A percentile compares a stretch with the other conserved stretches of the same genome.
Evolutionary conservation across 1,140 invertebrate species (phyloP).

Genomic region (Musca vetustissima): DNA sequence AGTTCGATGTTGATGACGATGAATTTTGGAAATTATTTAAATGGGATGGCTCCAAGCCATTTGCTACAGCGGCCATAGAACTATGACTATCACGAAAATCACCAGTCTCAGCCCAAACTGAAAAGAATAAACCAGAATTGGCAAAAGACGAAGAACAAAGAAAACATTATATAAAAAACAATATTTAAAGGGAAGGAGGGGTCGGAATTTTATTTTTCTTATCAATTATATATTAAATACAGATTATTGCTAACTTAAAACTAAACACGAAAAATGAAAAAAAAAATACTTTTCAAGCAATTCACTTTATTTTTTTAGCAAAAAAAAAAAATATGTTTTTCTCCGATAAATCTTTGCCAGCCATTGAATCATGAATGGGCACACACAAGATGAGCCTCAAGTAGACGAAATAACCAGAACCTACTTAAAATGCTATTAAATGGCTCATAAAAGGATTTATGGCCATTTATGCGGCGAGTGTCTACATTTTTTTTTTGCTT

Average conservation of each 20-base stretch:
- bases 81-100: slow-evolving; percentile 80
- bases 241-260: too few species aligned
- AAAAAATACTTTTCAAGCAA: too few species aligned
- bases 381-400: too few species aligned
- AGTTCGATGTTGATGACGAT: slow-evolving; percentile 61
- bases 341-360: too few species aligned
- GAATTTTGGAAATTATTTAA: slow-evolving; percentile 58
- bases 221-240: too few species aligned
- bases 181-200: too few species aligned
- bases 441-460: slow-evolving; percentile 49
- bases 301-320: too few species aligned
- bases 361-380: too few species aligned
- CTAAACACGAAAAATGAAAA: too few species aligned
- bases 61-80: slow-evolving; percentile 65
- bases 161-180: slow-evolving; percentile 43
- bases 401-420: not conserved
- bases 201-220: too few species aligned
- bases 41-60: slow-evolving; percentile 67
- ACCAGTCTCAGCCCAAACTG: slow-evolving; percentile 82
- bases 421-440: slow-evolving; percentile 40
- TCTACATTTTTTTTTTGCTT: slow-evolving; percentile 36
- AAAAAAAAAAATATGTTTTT: too few species aligned
- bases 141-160: slow-evolving; percentile 54
- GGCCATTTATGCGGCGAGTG: slow-evolving; percentile 23
- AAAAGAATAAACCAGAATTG: slow-evolving; percentile 61